phyloP scores from a whole-genome alignment of 2,113 vertebrate species.

The Siphamia tubifer region DNA sequence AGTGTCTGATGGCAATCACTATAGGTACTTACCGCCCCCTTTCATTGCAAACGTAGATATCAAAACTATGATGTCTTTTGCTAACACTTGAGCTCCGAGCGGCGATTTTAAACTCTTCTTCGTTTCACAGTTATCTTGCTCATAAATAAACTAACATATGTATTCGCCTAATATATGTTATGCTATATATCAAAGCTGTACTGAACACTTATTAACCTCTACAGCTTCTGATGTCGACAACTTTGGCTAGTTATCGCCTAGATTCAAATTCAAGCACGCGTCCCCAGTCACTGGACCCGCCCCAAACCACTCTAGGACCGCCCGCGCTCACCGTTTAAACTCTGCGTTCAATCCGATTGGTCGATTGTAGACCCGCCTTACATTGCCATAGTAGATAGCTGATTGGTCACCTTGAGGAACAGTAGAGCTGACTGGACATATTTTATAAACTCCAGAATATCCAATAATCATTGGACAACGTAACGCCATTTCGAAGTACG shows the following conservation, averaged over 20 bases:
- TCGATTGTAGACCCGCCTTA: conserved; percentile 2
- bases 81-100: background rate
- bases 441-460: conserved; percentile 30
- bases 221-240: conserved; percentile 4
- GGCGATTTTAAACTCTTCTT: conserved; percentile 17
- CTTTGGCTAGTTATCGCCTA: conserved; percentile 20
- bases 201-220: background rate
- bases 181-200: too few species aligned
- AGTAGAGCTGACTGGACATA: conserved; percentile 35
- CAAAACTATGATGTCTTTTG: background rate
- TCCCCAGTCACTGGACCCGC: conserved; percentile 46
- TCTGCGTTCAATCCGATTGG: conserved; percentile 65
- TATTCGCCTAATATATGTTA: background rate
- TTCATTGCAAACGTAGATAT: conserved; percentile 79
- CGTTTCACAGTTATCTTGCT: background rate
- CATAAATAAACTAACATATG: background rate
- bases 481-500: conserved; percentile 80
- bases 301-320: conserved; percentile 64
- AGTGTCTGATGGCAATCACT: background rate
- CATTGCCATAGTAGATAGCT: rapidly evolving
- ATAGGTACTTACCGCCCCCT: conserved; percentile 78
- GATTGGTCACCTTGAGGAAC: conserved; percentile 52
- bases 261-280: conserved; percentile 72
- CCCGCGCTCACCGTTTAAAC: conserved; percentile 82
- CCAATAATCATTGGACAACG: conserved; percentile 59